Conservation (phyloP, 2,797 vertebrate species). For the Trichosurus vulpecula region DNA sequence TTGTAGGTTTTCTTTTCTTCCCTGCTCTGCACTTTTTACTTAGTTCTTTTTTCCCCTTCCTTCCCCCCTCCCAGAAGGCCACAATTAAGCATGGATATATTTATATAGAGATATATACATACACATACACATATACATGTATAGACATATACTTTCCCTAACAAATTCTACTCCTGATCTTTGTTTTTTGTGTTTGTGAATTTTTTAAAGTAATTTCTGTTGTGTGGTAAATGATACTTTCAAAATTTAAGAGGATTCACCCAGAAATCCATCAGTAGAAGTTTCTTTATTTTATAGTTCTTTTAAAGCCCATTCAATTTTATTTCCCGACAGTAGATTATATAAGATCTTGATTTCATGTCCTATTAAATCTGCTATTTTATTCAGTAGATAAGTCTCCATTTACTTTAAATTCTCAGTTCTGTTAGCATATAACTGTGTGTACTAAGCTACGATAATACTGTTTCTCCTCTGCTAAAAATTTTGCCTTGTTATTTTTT, state of each 20-base stretch:
- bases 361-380: not conserved
- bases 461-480: not conserved
- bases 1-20: too few relatives aligned
- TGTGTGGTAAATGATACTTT: not conserved
- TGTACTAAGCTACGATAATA: not conserved
- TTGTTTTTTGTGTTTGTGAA: too few relatives aligned
- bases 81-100: too few relatives aligned
- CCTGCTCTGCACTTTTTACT: too few relatives aligned
- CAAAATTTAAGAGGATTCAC: not conserved
- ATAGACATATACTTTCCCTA: too few relatives aligned
- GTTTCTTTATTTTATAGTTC: not conserved
- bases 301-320: not conserved
- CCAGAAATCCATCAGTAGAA: not conserved
- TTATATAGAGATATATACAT: too few relatives aligned
- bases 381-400: not conserved
- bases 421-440: not conserved
- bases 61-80: too few relatives aligned
- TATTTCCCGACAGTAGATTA: not conserved
- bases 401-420: not conserved
- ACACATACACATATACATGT: too few relatives aligned
- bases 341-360: not conserved
- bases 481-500: not conserved
- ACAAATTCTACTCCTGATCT: too few relatives aligned
- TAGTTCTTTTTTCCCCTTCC: too few relatives aligned
- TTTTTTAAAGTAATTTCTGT: not conserved